phyloP scores from a whole-genome alignment of 2,113 vertebrate species.

The Esox niger region DNA sequence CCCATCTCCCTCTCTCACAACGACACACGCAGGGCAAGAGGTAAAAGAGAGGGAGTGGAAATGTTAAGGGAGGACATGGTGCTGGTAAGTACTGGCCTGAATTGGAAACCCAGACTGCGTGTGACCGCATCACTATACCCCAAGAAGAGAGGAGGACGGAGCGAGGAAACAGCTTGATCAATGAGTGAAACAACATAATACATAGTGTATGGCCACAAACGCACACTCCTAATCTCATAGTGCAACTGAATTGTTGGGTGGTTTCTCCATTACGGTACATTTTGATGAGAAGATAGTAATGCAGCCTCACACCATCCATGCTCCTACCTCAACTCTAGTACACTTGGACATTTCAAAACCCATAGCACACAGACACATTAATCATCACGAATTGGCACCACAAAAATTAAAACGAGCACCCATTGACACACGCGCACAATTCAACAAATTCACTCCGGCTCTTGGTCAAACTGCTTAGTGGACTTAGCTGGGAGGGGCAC shows the following conservation, averaged over 20 bases:
- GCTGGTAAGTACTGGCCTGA: too few species aligned
- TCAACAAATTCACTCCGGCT: too few species aligned
- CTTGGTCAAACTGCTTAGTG: constrained; percentile 31
- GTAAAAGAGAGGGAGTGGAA: neutral
- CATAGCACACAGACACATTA: constrained; percentile 5
- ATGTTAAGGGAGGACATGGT: neutral
- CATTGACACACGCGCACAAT: neutral
- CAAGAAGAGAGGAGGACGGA: neutral
- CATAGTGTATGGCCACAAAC: neutral
- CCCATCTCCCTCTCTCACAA: neutral
- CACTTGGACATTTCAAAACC: neutral
- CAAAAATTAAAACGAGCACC: neutral
- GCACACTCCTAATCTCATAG: neutral
- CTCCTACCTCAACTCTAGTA: neutral
- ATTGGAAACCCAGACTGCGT: too few species aligned
- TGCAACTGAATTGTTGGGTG: too few species aligned
- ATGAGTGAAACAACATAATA: neutral
- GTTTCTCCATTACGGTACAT: constrained; percentile 22
- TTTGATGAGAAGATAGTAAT: constrained; percentile 11
- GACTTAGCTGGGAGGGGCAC: constrained; percentile 32
- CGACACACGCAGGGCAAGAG: neutral
- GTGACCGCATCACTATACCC: neutral
- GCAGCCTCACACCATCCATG: constrained; percentile 13
- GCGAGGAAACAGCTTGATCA: neutral
- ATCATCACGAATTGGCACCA: too few species aligned